Evolutionary conservation across 2,797 vertebrate genomes (phyloP).

Genomic region (Salarias fasciatus): DNA sequence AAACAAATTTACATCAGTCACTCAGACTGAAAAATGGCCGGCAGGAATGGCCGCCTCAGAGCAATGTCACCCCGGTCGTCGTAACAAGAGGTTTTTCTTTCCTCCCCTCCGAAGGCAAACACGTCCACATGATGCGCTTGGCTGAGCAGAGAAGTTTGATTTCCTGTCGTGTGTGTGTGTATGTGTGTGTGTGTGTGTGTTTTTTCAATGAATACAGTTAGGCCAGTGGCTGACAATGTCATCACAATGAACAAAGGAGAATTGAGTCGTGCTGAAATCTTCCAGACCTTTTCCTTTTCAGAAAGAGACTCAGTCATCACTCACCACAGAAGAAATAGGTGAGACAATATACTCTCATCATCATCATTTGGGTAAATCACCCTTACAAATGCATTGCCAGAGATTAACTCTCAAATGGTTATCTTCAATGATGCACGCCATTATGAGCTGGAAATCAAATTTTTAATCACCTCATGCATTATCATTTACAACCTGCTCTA

Average conservation of each 20-base stretch:
- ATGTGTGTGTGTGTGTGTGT: too few relatives aligned
- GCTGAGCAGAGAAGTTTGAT: conserved; percentile 49
- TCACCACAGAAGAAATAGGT: too few relatives aligned
- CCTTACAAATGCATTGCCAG: too few relatives aligned
- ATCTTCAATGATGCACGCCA: too few relatives aligned
- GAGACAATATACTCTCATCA: too few relatives aligned
- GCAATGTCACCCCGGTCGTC: conserved; percentile 68
- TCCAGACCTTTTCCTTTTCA: too few relatives aligned
- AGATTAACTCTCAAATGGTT: too few relatives aligned
- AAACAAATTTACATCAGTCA: conserved; percentile 23
- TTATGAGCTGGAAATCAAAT: too few relatives aligned
- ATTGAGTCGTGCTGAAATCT: neutral
- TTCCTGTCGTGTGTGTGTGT: conserved; percentile 14
- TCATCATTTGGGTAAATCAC: too few relatives aligned
- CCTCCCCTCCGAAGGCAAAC: conserved; percentile 50
- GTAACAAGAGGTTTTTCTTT: conserved; percentile 38
- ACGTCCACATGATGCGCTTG: conserved; percentile 37
- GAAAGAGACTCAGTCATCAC: neutral
- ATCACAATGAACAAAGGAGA: conserved; percentile 23
- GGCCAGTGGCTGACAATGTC: conserved; percentile 38
- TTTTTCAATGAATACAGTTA: conserved; percentile 26
- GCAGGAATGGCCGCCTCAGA: conserved; percentile 44
- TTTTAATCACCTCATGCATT: too few relatives aligned
- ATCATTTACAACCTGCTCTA: too few relatives aligned
- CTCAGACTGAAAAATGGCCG: conserved; percentile 19